Conservation (phyloP, 1,140 invertebrate species). For the Dendroctonus ponderosae region DNA sequence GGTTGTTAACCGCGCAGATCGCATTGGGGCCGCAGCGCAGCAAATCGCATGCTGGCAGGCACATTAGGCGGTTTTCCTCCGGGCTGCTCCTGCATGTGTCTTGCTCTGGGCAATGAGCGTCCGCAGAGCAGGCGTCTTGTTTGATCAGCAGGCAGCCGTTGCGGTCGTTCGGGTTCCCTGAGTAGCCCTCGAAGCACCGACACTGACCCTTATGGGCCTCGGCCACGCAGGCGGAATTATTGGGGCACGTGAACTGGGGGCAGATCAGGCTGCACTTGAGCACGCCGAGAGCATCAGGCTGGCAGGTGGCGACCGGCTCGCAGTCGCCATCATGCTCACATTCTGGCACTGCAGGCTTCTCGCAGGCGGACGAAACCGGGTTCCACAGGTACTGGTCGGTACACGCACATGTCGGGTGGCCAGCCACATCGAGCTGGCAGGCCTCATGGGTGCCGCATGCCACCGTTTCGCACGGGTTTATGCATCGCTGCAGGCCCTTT, state of each 20-base stretch:
- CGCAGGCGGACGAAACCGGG: conserved; percentile 73
- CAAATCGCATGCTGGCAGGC: conserved; percentile 72
- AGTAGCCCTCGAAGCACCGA: conserved; percentile 74
- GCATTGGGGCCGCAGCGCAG: conserved; percentile 80
- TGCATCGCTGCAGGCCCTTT: conserved; percentile 65
- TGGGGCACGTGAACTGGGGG: conserved; percentile 74
- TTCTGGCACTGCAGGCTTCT: conserved; percentile 81
- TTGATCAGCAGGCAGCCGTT: conserved; percentile 72
- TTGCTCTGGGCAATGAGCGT: conserved; percentile 78
- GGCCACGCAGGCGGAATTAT: conserved; percentile 77
- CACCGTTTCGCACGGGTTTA: conserved; percentile 74
- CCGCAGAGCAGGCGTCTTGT: conserved; percentile 72
- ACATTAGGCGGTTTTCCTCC: conserved; percentile 52
- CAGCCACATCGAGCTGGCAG: conserved; percentile 65
- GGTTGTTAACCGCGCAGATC: conserved; percentile 82
- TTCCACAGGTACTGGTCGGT: conserved; percentile 77
- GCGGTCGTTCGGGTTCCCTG: conserved; percentile 85
- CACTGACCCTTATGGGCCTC: conserved; percentile 73
- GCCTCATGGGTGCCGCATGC: conserved; percentile 79
- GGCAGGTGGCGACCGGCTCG: conserved; percentile 64
- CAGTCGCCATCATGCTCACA: conserved; percentile 75
- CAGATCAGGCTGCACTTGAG: conserved; percentile 79
- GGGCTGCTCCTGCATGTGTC: conserved; percentile 64
- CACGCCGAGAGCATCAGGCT: conserved; percentile 79
- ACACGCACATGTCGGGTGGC: conserved; percentile 74